Evolutionary conservation across 2,888 invertebrate genomes (phyloP).

Genomic region (Papilio protenor): DNA sequence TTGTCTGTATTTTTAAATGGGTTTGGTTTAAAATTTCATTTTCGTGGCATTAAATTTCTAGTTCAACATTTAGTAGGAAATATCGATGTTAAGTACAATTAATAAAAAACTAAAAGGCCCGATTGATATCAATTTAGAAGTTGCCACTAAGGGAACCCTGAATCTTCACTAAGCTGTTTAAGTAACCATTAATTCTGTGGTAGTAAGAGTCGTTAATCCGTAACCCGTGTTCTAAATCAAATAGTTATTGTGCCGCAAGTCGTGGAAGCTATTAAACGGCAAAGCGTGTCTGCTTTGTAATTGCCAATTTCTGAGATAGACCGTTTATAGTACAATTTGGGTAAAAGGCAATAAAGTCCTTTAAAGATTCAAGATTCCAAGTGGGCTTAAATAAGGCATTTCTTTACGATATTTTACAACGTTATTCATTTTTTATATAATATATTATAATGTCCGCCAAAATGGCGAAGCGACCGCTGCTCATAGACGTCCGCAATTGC

Average conservation of each 20-base stretch:
- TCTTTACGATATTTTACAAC: not conserved
- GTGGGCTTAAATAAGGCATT: not conserved
- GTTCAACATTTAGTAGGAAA: too few species aligned
- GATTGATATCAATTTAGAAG: not conserved
- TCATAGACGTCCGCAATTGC: too few species aligned
- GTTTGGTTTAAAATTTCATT: too few species aligned
- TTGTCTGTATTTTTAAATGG: too few species aligned
- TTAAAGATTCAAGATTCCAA: constrained; percentile 17
- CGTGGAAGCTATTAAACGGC: constrained; percentile 32
- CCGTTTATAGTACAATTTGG: constrained; percentile 39
- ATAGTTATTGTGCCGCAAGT: constrained; percentile 24
- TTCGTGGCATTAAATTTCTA: too few species aligned
- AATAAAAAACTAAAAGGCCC: not conserved
- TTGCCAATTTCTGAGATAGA: constrained; percentile 38
- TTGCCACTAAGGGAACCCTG: not conserved
- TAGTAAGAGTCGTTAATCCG: not conserved
- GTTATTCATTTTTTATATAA: too few species aligned
- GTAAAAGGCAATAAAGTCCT: constrained; percentile 35
- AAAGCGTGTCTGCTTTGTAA: constrained; percentile 34
- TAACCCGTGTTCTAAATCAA: constrained; percentile 18
- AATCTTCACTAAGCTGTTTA: too few species aligned
- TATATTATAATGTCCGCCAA: too few species aligned
- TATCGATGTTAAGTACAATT: not conserved
- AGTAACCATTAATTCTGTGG: not conserved
- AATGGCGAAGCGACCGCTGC: too few species aligned